These are phyloP conservation scores for Butorides virescens DNA, from an alignment of 2,113 vertebrate genomes.

Conservation along the genomic window DNA sequence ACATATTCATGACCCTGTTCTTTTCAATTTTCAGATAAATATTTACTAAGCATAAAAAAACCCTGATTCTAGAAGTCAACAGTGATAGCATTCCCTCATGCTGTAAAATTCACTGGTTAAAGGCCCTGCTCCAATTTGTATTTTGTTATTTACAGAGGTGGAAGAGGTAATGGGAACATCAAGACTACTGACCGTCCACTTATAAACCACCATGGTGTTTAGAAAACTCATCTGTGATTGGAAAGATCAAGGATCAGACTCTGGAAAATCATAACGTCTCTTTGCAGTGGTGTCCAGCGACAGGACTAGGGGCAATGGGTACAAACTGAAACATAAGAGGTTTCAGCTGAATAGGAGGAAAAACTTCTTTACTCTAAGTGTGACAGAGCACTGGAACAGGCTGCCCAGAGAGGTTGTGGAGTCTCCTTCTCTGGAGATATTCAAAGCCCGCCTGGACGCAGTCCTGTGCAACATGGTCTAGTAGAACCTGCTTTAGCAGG, in stretches of 20 bases:
- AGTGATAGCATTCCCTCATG: fast-evolving
- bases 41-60: not conserved
- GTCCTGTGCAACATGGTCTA: no score
- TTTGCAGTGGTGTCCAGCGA: no score
- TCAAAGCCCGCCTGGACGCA: no score
- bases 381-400: no score
- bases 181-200: not conserved
- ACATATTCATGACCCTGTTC: not conserved
- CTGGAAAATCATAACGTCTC: not conserved
- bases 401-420: no score
- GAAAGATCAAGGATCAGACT: not conserved
- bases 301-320: no score
- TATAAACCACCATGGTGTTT: not conserved
- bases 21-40: not conserved
- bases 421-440: no score
- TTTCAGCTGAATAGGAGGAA: no score
- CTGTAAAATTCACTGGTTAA: not conserved
- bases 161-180: not conserved
- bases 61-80: not conserved
- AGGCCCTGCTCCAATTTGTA: not conserved
- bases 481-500: no score
- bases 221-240: not conserved
- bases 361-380: no score
- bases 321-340: no score
- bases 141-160: not conserved